Conservation (phyloP, 2,113 vertebrate genomes). For the Ascaphus truei region DNA sequence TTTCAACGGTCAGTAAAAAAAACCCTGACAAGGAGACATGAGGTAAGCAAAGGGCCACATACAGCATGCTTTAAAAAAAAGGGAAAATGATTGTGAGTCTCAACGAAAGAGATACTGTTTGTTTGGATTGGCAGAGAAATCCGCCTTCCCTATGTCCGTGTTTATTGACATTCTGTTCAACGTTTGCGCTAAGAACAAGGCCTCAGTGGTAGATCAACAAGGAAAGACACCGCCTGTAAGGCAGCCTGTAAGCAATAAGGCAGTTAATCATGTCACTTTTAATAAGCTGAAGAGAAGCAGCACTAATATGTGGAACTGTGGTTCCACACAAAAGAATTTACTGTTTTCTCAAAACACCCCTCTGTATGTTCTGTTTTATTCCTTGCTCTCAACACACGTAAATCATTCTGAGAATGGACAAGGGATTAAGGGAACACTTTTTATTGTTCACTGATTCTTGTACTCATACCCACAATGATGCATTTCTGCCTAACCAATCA, state of each 20-base stretch:
- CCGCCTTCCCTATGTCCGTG: slow-evolving; percentile 32
- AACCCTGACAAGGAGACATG: slow-evolving; percentile 15
- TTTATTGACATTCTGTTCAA: slow-evolving; percentile 51
- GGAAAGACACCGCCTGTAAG: slow-evolving; percentile 34
- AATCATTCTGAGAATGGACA: not conserved
- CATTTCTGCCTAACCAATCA: not conserved
- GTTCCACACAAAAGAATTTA: slow-evolving; percentile 2
- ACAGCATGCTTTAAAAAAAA: not conserved
- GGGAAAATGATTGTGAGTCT: slow-evolving; percentile 26
- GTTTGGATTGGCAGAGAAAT: slow-evolving; percentile 41
- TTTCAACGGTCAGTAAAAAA: slow-evolving; percentile 3
- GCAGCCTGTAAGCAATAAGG: slow-evolving; percentile 40
- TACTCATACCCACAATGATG: not conserved
- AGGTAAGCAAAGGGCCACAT: not conserved
- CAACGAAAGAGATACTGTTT: slow-evolving; percentile 29
- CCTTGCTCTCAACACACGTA: not conserved
- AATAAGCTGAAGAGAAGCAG: slow-evolving; percentile 21
- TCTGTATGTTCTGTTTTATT: not conserved
- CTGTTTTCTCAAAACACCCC: not conserved
- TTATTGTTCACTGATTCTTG: not conserved
- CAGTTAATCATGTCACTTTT: slow-evolving; percentile 40
- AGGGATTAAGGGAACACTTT: not conserved
- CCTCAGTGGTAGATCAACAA: slow-evolving; percentile 30
- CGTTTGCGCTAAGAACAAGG: slow-evolving; percentile 35
- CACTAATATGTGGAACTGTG: slow-evolving; percentile 31